These are phyloP conservation scores for Triops longicaudatus DNA, from an alignment of 1,140 invertebrate species.

Conservation along the genomic window DNA sequence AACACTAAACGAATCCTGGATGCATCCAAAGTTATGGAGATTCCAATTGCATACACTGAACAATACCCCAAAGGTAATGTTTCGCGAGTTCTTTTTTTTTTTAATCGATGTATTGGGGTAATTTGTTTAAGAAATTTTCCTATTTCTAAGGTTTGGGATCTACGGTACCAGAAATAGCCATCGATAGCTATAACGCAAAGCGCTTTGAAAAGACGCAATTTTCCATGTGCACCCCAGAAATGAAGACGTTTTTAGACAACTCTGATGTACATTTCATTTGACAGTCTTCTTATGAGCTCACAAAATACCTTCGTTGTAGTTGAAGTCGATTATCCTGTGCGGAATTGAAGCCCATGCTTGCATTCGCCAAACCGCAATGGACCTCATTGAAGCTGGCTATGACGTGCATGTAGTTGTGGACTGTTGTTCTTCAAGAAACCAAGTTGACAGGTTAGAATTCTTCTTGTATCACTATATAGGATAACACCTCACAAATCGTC, in stretches of 20 bases:
- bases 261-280: background rate
- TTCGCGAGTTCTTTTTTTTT: background rate
- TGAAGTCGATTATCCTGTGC: conserved; percentile 51
- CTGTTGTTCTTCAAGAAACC: conserved; percentile 49
- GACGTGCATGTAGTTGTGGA: conserved; percentile 57
- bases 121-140: background rate
- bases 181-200: conserved; percentile 39
- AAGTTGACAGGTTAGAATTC: conserved; percentile 48
- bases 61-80: conserved; percentile 56
- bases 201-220: conserved; percentile 52
- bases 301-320: conserved; percentile 28
- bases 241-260: conserved; percentile 40
- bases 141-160: conserved; percentile 47
- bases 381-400: conserved; percentile 47
- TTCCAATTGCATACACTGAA: conserved; percentile 56
- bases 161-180: conserved; percentile 51
- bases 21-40: conserved; percentile 47
- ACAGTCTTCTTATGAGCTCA: background rate
- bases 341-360: conserved; percentile 62
- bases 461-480: no score
- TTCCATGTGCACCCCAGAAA: conserved; percentile 50
- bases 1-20: conserved; percentile 47
- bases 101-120: no score
- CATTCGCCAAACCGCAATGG: conserved; percentile 51
- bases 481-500: no score